Conservation (phyloP, 2,797 vertebrate species). For the Xenentodon cancila region DNA sequence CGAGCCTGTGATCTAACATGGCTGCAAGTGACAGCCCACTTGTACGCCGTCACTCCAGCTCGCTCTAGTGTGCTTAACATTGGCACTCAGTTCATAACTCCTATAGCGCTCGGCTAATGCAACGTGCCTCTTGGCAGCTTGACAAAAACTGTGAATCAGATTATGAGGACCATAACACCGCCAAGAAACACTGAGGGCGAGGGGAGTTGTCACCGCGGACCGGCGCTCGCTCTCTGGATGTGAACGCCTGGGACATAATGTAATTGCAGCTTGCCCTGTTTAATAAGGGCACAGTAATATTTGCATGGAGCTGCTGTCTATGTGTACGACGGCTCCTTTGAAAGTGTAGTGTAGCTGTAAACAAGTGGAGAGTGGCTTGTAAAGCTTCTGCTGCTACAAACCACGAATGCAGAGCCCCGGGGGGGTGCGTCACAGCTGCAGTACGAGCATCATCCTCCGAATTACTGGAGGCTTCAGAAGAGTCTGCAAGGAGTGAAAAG, state of each 20-base stretch:
- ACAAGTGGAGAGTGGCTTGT: conserved; percentile 57
- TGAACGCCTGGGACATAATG: conserved; percentile 64
- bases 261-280: conserved; percentile 64
- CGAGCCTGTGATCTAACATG: conserved; percentile 59
- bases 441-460: conserved; percentile 59
- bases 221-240: conserved; percentile 43
- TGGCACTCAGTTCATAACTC: conserved; percentile 75
- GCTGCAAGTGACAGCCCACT: conserved; percentile 55
- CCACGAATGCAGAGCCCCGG: conserved; percentile 28
- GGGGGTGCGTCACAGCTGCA: conserved; percentile 27
- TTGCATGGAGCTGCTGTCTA: conserved; percentile 66
- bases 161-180: conserved; percentile 69
- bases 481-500: conserved; percentile 36
- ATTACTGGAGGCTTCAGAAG: conserved; percentile 65
- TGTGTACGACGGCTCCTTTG: conserved; percentile 56
- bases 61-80: conserved; percentile 68
- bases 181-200: conserved; percentile 69
- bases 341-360: conserved; percentile 56
- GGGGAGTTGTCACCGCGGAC: conserved; percentile 60
- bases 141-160: conserved; percentile 80
- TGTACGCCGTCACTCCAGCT: conserved; percentile 58
- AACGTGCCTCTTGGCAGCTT: conserved; percentile 73
- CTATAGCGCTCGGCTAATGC: conserved; percentile 64
- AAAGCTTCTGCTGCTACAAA: conserved; percentile 40
- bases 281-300: conserved; percentile 73